Base-by-base conservation (phyloP, 2,888 invertebrate genomes). In the Xestobium rufovillosum region DNA sequence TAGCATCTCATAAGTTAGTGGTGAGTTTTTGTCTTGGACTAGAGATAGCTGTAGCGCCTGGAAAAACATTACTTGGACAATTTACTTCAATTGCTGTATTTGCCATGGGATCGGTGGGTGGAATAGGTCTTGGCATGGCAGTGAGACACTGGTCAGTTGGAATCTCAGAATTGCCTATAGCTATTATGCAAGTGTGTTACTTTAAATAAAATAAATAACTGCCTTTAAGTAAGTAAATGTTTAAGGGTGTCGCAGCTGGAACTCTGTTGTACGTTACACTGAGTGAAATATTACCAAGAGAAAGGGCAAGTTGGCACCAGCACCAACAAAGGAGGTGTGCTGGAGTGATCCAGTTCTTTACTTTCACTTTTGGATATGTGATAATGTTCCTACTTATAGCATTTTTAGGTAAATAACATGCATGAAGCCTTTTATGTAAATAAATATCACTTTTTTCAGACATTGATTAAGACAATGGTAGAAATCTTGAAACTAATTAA, bases 11-110 rank as follows among this genome's bases (percentile, higher is more conserved):
- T 66, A 88, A 88, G 65, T 74, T 80, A 48, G 84, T 87, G 10
- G 83, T 88, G 35, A 80, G 81, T 1, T 86, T 88, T 63, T 87
- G 86, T 50, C 69, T 88, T 30, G 87, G 88, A 1, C 71, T 83
- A 1, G 85, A 86, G 61, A 67, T 87, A 38, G 51, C 61, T 4
- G 62, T 69, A 10, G 61, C 62, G 31, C 34, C 49, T 3, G 34
- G 40, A 12, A 55, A 45, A n/a, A 55, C 56, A 8, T 46, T 56
- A 29, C 66, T 70, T 31, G 62, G 66, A 25, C 76, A 81, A 44
- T 64, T 80, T 12, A 47, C 72, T 4, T 75, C 76, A 28, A 72
- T 84, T 34, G 53, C 66, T 2, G 66, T 81, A 13, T 85, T 85
- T 61, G 73, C 83, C 6, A 62, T 73, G 1, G 82, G 83, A 0